A percentile compares a stretch with the other conserved stretches of the same genome.
Evolutionary conservation across 2,797 vertebrate genomes (phyloP).

Genomic region (Microctenopoma steveboyesi): DNA sequence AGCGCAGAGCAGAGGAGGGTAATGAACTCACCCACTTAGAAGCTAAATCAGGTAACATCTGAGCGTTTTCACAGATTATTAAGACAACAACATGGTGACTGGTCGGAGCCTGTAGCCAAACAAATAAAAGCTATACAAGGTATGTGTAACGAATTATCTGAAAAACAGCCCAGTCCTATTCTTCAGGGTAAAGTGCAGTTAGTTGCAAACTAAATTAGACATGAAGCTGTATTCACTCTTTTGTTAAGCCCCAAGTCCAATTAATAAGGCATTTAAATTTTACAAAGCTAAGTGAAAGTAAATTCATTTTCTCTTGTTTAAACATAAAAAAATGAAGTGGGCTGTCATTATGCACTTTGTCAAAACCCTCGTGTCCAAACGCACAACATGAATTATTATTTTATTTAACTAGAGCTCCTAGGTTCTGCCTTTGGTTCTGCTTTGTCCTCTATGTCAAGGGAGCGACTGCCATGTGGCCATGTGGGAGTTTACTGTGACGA

Average conservation of each 20-base stretch:
- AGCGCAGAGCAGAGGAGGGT: slow-evolving; percentile 3
- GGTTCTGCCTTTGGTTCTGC: not conserved
- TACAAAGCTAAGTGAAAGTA: not conserved
- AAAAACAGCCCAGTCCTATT: slow-evolving; percentile 7
- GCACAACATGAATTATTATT: not conserved
- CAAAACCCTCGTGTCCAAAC: not conserved
- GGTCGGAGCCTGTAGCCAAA: not conserved
- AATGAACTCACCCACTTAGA: slow-evolving; percentile 28
- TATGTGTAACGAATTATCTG: not conserved
- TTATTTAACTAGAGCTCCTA: not conserved
- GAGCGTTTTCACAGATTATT: slow-evolving; percentile 7
- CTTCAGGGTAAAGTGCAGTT: not conserved
- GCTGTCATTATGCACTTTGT: too few species aligned
- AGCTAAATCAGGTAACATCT: slow-evolving; percentile 28
- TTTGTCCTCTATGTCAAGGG: slow-evolving; percentile 1
- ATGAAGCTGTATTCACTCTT: not conserved
- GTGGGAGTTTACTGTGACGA: slow-evolving; percentile 4
- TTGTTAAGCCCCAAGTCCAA: not conserved
- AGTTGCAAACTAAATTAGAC: not conserved
- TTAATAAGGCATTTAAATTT: not conserved
- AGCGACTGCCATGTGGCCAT: slow-evolving; percentile 15
- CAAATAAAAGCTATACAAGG: not conserved
- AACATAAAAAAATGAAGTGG: too few species aligned
- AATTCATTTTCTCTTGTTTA: not conserved
- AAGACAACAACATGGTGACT: slow-evolving; percentile 1